phyloP scores from a whole-genome alignment of 2,113 vertebrate species.

The Prinia subflava region DNA sequence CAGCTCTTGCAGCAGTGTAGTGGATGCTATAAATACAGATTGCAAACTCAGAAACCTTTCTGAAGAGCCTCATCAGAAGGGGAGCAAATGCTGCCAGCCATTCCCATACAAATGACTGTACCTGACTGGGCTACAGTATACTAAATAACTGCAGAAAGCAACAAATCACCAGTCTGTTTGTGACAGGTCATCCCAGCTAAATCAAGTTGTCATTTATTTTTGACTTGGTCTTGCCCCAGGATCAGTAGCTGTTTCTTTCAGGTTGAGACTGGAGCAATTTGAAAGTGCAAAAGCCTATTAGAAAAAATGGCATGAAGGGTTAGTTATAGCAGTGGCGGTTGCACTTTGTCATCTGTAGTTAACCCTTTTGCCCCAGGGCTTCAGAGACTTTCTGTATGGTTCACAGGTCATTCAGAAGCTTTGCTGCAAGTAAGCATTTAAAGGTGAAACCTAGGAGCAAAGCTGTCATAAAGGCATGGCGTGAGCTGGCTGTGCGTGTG shows the following conservation, averaged over 20 bases:
- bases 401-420: conserved; percentile 29
- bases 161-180: conserved; percentile 64
- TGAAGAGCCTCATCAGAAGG: background rate
- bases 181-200: conserved; percentile 62
- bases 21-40: background rate
- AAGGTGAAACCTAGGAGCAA: conserved; percentile 20
- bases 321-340: conserved; percentile 52
- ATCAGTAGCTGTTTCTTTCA: conserved; percentile 59
- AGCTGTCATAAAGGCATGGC: background rate
- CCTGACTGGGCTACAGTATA: background rate
- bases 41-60: background rate
- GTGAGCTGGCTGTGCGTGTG: background rate
- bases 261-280: conserved; percentile 58
- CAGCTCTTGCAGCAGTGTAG: background rate
- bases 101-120: conserved; percentile 10
- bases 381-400: conserved; percentile 25
- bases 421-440: background rate
- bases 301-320: conserved; percentile 62
- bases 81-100: background rate
- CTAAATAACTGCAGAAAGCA: conserved; percentile 43
- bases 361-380: conserved; percentile 49
- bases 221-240: conserved; percentile 53
- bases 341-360: conserved; percentile 63
- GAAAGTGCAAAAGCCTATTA: conserved; percentile 66
- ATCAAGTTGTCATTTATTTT: conserved; percentile 72